Evolutionary conservation across 1,140 invertebrate genomes (phyloP), one percentile per base, ranked within the genome.

Genomic region (Eriosoma lanigerum): DNA sequence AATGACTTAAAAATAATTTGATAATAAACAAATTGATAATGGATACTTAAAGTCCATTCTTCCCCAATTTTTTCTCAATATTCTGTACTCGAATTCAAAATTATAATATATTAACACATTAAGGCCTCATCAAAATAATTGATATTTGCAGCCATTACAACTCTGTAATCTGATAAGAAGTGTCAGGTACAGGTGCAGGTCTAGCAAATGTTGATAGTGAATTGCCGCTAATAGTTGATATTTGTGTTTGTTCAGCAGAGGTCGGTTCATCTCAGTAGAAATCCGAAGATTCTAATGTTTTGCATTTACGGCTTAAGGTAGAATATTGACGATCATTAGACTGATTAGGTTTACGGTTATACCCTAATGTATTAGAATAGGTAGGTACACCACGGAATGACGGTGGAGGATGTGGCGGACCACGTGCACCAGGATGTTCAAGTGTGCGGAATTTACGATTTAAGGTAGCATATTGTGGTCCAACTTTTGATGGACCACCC

Each of bases 221-320:
- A 62, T 38, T 78, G 10, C 75, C 75, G 3, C 75, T 78, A 46
- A 81, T 76, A 4, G 73, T 78, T 24, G 80, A 81, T 72, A 81
- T 76, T 64, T 81, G 56, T 68, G 81, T 73, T 29, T 60, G 72
- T 60, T 76, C 56, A 58, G 72, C 81, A 86, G 87, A 86, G 87
- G 87, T 87, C 86, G 87, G 86, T 84, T 87, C 92, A 60, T 78
- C 48, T 94, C 93, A 96, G 93, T 96, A 96, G 87, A 96, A 96
- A 88, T 96, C 94, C 84, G 91, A 94, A 64, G 93, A 93, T 88
- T 96, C 94, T n/a, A 96, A 88, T 81, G 94, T 96, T 87, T 96
- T 96, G 90, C 94, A 96, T 87, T 95, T 93, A 88, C 95, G 95
- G 90, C 93, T 95, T 86, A 96, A 88, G 88, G 94, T 88, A 82